These are phyloP conservation scores for Pimephales promelas DNA, from an alignment of 2,113 vertebrate genomes.

Conservation along the genomic window DNA sequence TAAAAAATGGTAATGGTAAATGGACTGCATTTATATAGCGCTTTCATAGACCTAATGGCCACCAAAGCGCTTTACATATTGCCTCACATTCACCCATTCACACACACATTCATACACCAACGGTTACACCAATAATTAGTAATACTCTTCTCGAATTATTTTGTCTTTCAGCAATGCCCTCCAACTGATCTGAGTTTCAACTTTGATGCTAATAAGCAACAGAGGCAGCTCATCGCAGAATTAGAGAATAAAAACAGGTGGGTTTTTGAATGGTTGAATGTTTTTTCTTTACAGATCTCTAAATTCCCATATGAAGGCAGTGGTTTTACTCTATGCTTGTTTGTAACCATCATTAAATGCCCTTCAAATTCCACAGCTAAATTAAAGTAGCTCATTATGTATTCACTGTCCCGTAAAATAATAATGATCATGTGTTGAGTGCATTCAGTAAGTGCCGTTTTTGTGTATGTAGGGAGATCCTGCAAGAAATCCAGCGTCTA, in stretches of 20 bases:
- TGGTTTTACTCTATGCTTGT: no score
- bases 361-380: neutral
- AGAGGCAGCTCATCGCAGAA: constrained; percentile 94
- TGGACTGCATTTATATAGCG: no score
- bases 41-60: no score
- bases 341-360: no score
- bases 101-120: no score
- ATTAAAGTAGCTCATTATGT: neutral
- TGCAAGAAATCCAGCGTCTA: constrained; percentile 94
- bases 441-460: neutral
- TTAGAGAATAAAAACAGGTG: constrained; percentile 98
- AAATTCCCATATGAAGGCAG: neutral
- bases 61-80: no score
- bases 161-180: constrained; percentile 81
- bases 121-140: no score
- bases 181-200: constrained; percentile 86
- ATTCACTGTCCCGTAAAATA: neutral
- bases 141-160: constrained; percentile 41
- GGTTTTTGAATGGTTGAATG: neutral
- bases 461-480: constrained; percentile 81
- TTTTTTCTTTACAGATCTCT: neutral
- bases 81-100: no score
- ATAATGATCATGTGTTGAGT: neutral
- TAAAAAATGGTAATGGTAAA: no score
- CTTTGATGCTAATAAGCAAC: constrained; percentile 95